Base-by-base conservation (phyloP, 53 echinoderm and acorn worm genomes). In the Hippasteria phrygiana region DNA sequence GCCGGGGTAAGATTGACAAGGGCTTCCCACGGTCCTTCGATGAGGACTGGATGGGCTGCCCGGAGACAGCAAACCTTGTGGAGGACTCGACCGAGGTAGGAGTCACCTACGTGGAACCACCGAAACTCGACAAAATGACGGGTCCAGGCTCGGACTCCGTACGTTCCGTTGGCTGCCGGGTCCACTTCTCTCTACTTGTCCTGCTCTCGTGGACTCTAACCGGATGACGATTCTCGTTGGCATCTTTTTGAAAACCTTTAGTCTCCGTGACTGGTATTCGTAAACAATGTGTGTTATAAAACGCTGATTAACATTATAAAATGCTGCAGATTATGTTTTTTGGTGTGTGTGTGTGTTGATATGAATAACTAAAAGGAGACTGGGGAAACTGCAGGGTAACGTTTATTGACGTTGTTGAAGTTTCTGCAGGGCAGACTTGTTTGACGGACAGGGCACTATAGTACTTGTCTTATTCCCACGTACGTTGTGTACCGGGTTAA, bases 21-120 rank as follows among this genome's bases (percentile, higher is more conserved):
- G 97, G 97, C 26, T 97, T 75, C 85, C 97, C 97, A 1, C 79
- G 93, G 34, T 88, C 78, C 55, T 97, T 97, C 48, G 93, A 88
- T 12, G 93, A 86, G 50, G 97, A 97, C 87, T 97, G 97, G 97
- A 93, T 97, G 93, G 93, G 91, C 12, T 97, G 97, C 74, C 72
- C 66, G 13, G 83, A 71, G 31, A 17, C 27, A 33, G 85, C 69
- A 4, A 64, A 55, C 13, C 39, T 85, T 2, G 85, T 5, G 12
- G 46, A 74, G 22, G 45, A 43, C 1, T 41, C 75, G 50, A 48
- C 75, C 0, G 71, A 29, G 10, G 66, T 12, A 18, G 43, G 29
- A 33, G 82, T 43, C 20, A 16, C 67, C 12, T 42, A 43, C 29
- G 42, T 85, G 7, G 85, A 85, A 29, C 85, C 85, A 24, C 85